Evolutionary conservation across 92 coral and sea anemone genomes (phyloP), one percentile per base, ranked within the genome.

Genomic region (Phenganax stokvisi): DNA sequence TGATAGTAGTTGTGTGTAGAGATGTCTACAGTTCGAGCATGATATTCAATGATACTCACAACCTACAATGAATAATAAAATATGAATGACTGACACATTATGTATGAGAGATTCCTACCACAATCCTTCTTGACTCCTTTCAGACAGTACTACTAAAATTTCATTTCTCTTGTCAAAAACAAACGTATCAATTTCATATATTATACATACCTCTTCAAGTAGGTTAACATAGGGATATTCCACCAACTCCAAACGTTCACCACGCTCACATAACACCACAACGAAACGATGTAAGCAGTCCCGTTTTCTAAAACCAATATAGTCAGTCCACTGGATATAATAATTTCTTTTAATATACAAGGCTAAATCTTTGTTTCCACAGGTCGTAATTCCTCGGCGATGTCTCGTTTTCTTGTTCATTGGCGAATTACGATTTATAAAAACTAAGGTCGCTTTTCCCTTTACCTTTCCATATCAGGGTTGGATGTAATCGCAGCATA

Each of bases 201-300:
- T 37, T 9, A 64, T 15, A 9, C 9, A 66, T 31, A 94, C 98
- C 97, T 94, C 97, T 61, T 94, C 92, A 12, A 88, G 91, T n/a
- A 94, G 88, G 80, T 92, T 92, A 59, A 90, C 89, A 77, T 90
- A 94, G 0, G 98, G 98, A 80, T 91, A 94, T 83, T 94, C 98
- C 80, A 90, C 88, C 10, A 94, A 87, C 72, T 90, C 88, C 65
- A 89, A 96, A 6, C 91, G 82, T 80, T 94, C 87, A 20, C 97
- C 97, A 58, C 97, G 89, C 68, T 94, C 98, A 71, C 97, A 94
- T 58, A 94, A 84, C 12, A 91, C 94, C 16, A 94, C 98, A 90
- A 93, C 92, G 60, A 94, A 92, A 76, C 92, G 92, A 83, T 94
- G 98, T 27, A 94, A 96, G 63, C 98, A 94, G 65, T 92, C 98